A percentile compares a stretch with the other conserved stretches of the same genome.
Evolutionary conservation across 30 jellyfish, hydroid and myxozoan genomes (phyloP).

Genomic region (Mastigias papua): DNA sequence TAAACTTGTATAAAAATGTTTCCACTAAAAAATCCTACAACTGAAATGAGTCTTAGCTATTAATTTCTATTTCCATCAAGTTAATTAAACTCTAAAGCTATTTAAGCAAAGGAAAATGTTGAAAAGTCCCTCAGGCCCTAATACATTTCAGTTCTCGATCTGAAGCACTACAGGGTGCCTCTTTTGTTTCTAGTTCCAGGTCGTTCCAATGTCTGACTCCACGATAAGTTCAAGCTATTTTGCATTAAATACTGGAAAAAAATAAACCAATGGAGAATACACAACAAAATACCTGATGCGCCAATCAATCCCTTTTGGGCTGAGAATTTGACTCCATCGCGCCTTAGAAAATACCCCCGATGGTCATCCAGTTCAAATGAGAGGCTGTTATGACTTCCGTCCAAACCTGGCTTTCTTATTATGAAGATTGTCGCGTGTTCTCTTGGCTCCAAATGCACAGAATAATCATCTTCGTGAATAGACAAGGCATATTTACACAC

Average conservation of each 20-base stretch:
- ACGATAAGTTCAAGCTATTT: too few relatives aligned
- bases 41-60: too few relatives aligned
- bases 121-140: too few relatives aligned
- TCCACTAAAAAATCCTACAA: too few relatives aligned
- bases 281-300: constrained; percentile 9
- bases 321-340: constrained; percentile 69
- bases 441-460: constrained; percentile 78
- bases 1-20: too few relatives aligned
- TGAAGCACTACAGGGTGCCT: too few relatives aligned
- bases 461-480: constrained; percentile 75
- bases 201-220: too few relatives aligned
- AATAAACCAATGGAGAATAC: neutral
- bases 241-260: neutral
- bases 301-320: constrained; percentile 32
- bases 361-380: constrained; percentile 83
- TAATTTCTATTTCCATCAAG: too few relatives aligned
- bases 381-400: constrained; percentile 49
- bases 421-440: constrained; percentile 86
- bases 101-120: too few relatives aligned
- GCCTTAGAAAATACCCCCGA: constrained; percentile 65
- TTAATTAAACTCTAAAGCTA: too few relatives aligned
- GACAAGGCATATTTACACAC: constrained; percentile 91
- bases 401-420: constrained; percentile 85
- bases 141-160: too few relatives aligned
- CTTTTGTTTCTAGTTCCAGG: too few relatives aligned